A percentile compares a stretch with the other conserved stretches of the same genome.
Evolutionary conservation across 1,140 invertebrate species (phyloP).

Genomic region (Conus betulinus): DNA sequence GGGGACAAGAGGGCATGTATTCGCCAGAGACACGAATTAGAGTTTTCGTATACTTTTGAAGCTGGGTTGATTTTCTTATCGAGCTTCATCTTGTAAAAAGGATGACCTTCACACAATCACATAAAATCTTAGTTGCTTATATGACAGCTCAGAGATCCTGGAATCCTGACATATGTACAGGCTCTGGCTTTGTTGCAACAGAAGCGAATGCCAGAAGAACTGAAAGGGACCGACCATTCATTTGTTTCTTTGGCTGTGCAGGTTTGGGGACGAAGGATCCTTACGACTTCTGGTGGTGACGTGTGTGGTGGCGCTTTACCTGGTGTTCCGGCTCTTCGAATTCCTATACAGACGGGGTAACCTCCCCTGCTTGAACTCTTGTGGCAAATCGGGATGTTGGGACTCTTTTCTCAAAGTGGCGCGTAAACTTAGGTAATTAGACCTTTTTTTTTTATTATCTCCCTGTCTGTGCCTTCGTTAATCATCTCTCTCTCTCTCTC

Average conservation of each 20-base stretch:
- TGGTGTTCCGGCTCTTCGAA: slow-evolving; percentile 16
- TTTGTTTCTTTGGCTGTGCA: slow-evolving; percentile 32
- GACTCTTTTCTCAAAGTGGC: neutral
- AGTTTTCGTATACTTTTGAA: too few relatives aligned
- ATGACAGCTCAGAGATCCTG: too few relatives aligned
- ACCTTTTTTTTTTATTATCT: neutral
- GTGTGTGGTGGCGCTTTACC: slow-evolving; percentile 41
- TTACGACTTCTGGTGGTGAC: slow-evolving; percentile 59
- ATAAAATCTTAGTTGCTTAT: too few relatives aligned
- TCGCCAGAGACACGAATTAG: too few relatives aligned
- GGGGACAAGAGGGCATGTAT: too few relatives aligned
- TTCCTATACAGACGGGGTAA: neutral
- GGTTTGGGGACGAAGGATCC: slow-evolving; percentile 67
- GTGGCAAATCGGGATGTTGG: neutral
- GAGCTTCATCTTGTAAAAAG: too few relatives aligned
- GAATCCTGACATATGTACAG: too few relatives aligned
- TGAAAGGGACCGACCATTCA: too few relatives aligned
- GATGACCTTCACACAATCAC: too few relatives aligned
- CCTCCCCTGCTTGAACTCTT: neutral
- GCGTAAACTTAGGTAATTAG: neutral
- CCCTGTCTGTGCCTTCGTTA: neutral
- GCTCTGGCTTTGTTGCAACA: too few relatives aligned
- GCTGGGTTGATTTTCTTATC: too few relatives aligned
- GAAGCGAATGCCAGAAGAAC: too few relatives aligned
- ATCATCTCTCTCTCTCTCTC: neutral